A percentile compares a stretch with the other conserved stretches of the same genome.
These are phyloP conservation scores for Calephelis nemesis DNA, from an alignment of 1,140 invertebrate genomes.

Conservation along the genomic window DNA sequence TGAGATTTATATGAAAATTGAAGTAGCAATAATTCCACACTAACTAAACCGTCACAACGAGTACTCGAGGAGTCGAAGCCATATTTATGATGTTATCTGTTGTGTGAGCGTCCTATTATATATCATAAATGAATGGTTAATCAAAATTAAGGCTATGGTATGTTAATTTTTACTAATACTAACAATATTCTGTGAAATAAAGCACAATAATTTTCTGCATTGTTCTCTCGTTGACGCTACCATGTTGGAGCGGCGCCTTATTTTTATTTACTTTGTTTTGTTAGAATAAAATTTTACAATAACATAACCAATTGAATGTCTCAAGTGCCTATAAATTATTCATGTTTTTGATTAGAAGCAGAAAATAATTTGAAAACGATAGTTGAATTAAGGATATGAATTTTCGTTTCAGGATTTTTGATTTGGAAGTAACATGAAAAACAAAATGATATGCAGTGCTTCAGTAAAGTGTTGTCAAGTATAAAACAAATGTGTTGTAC, in stretches of 20 bases:
- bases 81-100: slow-evolving; percentile 81
- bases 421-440: slow-evolving; percentile 40
- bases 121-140: slow-evolving; percentile 72
- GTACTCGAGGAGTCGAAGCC: slow-evolving; percentile 75
- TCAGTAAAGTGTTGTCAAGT: slow-evolving; percentile 57
- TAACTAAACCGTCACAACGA: slow-evolving; percentile 77
- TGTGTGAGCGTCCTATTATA: slow-evolving; percentile 75
- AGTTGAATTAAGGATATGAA: slow-evolving; percentile 30
- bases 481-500: slow-evolving; percentile 54
- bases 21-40: slow-evolving; percentile 70
- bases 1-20: slow-evolving; percentile 46
- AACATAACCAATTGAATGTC: neutral
- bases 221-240: slow-evolving; percentile 69
- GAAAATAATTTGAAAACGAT: neutral
- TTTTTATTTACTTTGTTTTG: slow-evolving; percentile 51
- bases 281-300: slow-evolving; percentile 16
- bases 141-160: slow-evolving; percentile 72
- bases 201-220: slow-evolving; percentile 51
- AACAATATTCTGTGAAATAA: slow-evolving; percentile 35
- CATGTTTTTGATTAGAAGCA: neutral
- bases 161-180: slow-evolving; percentile 51
- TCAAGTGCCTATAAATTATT: neutral
- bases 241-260: slow-evolving; percentile 65
- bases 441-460: slow-evolving; percentile 57
- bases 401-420: slow-evolving; percentile 65